Base-by-base conservation (phyloP, 2,888 invertebrate species). In the Idaea biselata region DNA sequence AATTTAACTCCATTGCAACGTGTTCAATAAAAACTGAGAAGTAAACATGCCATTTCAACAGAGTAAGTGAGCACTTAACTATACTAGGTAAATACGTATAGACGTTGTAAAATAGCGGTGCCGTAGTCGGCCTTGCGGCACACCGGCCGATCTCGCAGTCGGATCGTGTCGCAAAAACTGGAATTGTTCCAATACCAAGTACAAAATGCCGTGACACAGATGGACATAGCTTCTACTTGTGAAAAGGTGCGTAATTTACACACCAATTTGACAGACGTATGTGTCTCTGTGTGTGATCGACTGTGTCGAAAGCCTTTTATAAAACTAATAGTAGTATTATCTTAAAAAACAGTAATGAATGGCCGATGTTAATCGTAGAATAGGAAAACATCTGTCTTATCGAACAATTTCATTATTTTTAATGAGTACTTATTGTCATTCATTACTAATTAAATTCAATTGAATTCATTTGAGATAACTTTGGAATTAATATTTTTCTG, bases 111-210 rank as follows among this genome's bases (percentile, higher is more conserved):
- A 4, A 8, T 44, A 44, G 44, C 44, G 44, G 44, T 44, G 8
- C 44, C 44, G 69, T 60, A 59, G 65, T 61, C 72, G 75, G 71
- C 78, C 79, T 79, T 80, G 78, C 65, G 75, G 74, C 60, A 75
- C 72, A 63, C 75, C 76, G 76, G 66, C 78, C 72, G 73, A 78
- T 78, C 70, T 70, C 65, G 70, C 66, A 71, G 73, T 71, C 73
- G 69, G 59, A 61, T 60, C 68, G 70, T 71, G 64, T 65, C 72
- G 70, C 72, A 76, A 73, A 76, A 75, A 76, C 72, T 71, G 66
- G 72, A 74, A 69, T 73, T 67, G 65, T 63, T 64, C 68, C 68
- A 69, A 73, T 63, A 62, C 64, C 68, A 63, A 65, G 59, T 44
- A 44, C 44, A 63, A 62, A n/a, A 60, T 61, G 63, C 67, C 71